Base-by-base conservation (phyloP, 2,888 invertebrate species). In the Pristionchus entomophagus region DNA sequence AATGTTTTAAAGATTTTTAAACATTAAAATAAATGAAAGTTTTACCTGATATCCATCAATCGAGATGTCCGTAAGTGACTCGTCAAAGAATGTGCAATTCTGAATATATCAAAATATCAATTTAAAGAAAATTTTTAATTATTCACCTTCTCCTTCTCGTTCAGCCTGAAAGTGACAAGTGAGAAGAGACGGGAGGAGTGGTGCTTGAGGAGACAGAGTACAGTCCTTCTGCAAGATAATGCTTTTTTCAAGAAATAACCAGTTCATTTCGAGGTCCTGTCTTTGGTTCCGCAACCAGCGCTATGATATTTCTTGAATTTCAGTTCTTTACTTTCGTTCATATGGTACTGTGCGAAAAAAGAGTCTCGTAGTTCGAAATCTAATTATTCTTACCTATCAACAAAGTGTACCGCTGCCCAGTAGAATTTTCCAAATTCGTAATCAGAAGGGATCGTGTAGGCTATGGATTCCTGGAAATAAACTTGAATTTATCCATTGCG, bases 41-140 rank as follows among this genome's bases (percentile, higher is more conserved):
- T n/a, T n/a, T 38, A 85, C 85, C 85, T 85, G 73, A 53, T 85
- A 85, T 73, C 85, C 85, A 17, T 85, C 73, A 41, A 85, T 85
- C 10, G 85, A 35, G 29, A 85, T 85, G 45, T 85, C 85, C 14
- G 85, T 85, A 4, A 84, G 83, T 0, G 83, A 51, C n/a, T 84
- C 65, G 49, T 84, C 65, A 29, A 84, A 32, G 22, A 84, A 32
- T 26, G 26, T 65, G 45, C 56, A 82, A 2, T 51, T 41, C 82
- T 53, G 51, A 10, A 53, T 51, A 45, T 51, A 22, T 17, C 49
- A 29, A 35, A 5, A 3, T 69, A 32, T 45, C 41, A 73, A 41
- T 69, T n/a, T n/a, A n/a, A n/a, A n/a, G n/a, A n/a, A n/a, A n/a
- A n/a, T n/a, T n/a, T n/a, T n/a, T n/a, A n/a, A n/a, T n/a, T n/a